Evolutionary conservation across 2,113 vertebrate genomes (phyloP).

Genomic region (Trogon melanurus): DNA sequence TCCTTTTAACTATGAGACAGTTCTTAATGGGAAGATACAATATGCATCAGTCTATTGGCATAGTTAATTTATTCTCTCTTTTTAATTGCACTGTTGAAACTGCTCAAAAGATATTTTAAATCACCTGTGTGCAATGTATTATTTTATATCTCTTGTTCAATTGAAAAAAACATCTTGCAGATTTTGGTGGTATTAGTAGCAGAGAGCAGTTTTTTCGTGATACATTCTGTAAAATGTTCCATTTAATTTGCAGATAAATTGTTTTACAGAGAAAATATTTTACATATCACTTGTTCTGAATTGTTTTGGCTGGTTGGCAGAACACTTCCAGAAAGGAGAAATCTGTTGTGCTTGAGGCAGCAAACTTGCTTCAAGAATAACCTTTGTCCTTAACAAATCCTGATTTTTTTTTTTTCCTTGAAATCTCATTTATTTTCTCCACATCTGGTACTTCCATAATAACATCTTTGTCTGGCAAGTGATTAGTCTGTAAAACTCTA

Average conservation of each 20-base stretch:
- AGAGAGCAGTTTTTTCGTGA: background rate
- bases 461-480: slow-evolving; percentile 8
- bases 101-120: background rate
- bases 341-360: background rate
- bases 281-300: background rate
- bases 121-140: background rate
- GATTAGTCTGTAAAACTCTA: background rate
- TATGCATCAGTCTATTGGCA: background rate
- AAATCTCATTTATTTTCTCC: slow-evolving; percentile 33
- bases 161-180: background rate
- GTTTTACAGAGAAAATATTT: background rate
- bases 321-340: background rate
- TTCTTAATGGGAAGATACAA: background rate
- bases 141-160: background rate
- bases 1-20: background rate
- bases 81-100: background rate
- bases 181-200: background rate
- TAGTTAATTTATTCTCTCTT: background rate
- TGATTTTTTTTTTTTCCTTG: background rate
- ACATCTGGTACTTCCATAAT: slow-evolving; percentile 37
- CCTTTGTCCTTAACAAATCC: slow-evolving; percentile 30
- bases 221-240: background rate
- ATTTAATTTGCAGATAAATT: background rate
- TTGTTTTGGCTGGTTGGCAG: background rate
- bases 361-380: background rate